Percentiles rank a stretch among this genome's conserved stretches.
Evolutionary conservation across 2,888 invertebrate genomes (phyloP).

Genomic region (Leptinotarsa peninsularis): DNA sequence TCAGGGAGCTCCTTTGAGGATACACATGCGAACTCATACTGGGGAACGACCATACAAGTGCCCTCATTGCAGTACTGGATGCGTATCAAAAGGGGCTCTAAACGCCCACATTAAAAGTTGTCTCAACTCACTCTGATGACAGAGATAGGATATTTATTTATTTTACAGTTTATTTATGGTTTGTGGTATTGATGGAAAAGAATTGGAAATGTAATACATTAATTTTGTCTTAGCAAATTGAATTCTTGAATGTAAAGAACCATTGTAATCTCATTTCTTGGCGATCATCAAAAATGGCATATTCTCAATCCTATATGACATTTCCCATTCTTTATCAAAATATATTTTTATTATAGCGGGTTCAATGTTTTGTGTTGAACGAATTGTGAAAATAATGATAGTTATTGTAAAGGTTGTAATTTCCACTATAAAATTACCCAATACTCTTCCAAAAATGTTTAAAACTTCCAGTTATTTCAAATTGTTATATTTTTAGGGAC

Average conservation of each 20-base stretch:
- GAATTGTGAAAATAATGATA: too few species aligned
- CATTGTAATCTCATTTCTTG: too few species aligned
- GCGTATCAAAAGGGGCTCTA: constrained; percentile 72
- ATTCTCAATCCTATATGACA: too few species aligned
- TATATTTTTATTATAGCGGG: too few species aligned
- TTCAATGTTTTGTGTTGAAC: too few species aligned
- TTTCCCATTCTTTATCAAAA: too few species aligned
- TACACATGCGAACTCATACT: constrained; percentile 73
- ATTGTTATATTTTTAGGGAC: not conserved
- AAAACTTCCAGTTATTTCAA: not conserved
- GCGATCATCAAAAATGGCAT: too few species aligned
- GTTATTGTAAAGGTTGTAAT: too few species aligned
- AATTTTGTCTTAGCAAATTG: not conserved
- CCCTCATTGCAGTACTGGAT: constrained; percentile 70
- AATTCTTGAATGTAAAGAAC: not conserved
- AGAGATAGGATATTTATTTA: constrained; percentile 3
- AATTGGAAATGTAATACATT: not conserved
- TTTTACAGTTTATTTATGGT: constrained; percentile 12
- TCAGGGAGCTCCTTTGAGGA: constrained; percentile 72
- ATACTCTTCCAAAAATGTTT: not conserved
- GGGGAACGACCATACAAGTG: constrained; percentile 73
- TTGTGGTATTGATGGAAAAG: not conserved
- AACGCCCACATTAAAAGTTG: constrained; percentile 71
- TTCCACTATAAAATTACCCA: too few species aligned
- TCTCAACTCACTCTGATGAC: constrained; percentile 42